phyloP scores from a whole-genome alignment of 2,113 vertebrate species.

The Salvelinus namaycush region DNA sequence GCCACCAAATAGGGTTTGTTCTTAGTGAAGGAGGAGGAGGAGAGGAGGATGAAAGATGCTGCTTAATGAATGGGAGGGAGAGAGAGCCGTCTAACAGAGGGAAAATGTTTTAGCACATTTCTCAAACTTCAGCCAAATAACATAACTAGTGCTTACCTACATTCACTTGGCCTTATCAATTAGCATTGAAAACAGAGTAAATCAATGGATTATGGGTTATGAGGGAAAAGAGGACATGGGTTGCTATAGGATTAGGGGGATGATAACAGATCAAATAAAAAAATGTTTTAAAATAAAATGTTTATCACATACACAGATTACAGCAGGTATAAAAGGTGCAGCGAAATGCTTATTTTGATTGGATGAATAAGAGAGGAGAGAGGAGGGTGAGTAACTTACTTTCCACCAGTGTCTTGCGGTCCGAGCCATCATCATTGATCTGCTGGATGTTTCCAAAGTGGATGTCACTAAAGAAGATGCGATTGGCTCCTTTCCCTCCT shows the following conservation, averaged over 20 bases:
- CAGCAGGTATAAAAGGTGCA: too few species aligned
- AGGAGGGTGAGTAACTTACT: conserved; percentile 77
- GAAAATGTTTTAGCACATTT: background rate
- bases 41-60: conserved; percentile 1
- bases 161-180: too few species aligned
- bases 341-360: too few species aligned
- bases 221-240: background rate
- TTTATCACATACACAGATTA: too few species aligned
- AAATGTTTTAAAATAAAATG: background rate
- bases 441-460: conserved; percentile 98
- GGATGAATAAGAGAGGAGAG: background rate
- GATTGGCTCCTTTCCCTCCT: conserved; percentile 84
- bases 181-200: background rate
- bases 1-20: conserved; percentile 1
- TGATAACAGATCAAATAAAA: background rate
- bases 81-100: background rate
- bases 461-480: conserved; percentile 97
- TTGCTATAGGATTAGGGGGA: background rate
- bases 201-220: background rate
- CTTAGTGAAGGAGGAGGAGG: background rate
- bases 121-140: background rate
- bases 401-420: conserved; percentile 90
- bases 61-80: conserved; percentile 3
- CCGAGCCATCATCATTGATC: conserved; percentile 89
- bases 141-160: background rate